Evolutionary conservation across 2,888 invertebrate species (phyloP).

Genomic region (Pseudoips prasinana): DNA sequence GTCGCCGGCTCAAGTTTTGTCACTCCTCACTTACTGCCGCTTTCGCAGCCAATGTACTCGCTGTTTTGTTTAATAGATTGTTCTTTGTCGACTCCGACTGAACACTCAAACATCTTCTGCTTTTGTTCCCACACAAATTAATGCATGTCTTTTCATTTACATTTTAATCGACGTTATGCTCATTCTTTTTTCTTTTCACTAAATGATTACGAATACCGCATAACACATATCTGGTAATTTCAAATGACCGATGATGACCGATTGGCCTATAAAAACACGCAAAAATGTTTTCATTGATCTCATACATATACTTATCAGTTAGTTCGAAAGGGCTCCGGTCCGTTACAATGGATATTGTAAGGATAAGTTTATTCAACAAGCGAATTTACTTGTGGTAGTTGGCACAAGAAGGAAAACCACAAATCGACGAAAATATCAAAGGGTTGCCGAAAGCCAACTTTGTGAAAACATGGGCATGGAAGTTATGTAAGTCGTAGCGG

Average conservation of each 20-base stretch:
- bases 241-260: conserved; percentile 10
- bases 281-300: conserved; percentile 26
- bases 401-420: conserved; percentile 43
- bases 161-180: conserved; percentile 20
- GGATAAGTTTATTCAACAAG: conserved; percentile 37
- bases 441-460: conserved; percentile 49
- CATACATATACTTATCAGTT: conserved; percentile 30
- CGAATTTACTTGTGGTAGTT: conserved; percentile 30
- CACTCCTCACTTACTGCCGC: conserved; percentile 72
- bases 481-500: conserved; percentile 49
- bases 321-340: conserved; percentile 24
- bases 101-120: conserved; percentile 49
- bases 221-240: too few species aligned
- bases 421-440: conserved; percentile 54
- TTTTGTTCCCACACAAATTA: conserved; percentile 61
- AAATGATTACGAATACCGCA: too few species aligned
- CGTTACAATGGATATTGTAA: conserved; percentile 30
- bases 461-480: conserved; percentile 47
- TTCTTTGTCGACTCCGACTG: conserved; percentile 56
- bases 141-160: conserved; percentile 48
- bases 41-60: conserved; percentile 46
- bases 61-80: conserved; percentile 71
- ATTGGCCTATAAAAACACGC: conserved; percentile 17
- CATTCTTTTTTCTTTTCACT: too few species aligned
- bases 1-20: conserved; percentile 79